A percentile compares a stretch with the other conserved stretches of the same genome.
phyloP scores from a whole-genome alignment of 2,888 invertebrate species.

The Hyposoter didymator region DNA sequence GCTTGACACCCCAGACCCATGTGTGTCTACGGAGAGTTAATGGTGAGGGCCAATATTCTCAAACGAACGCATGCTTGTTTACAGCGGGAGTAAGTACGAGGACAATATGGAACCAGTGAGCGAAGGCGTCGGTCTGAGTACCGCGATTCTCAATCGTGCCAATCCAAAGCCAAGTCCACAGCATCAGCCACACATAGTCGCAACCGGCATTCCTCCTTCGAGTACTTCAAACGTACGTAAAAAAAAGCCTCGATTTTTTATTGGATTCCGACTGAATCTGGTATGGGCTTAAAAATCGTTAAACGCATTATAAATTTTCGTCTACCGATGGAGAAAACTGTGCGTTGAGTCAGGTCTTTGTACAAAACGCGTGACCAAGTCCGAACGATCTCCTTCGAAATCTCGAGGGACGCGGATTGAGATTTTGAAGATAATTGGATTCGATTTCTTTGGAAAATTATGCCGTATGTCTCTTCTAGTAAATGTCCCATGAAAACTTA shows the following conservation, averaged over 20 bases:
- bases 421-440: background rate
- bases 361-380: background rate
- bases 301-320: background rate
- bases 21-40: too few relatives aligned
- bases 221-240: slow-evolving; percentile 75
- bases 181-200: slow-evolving; percentile 57
- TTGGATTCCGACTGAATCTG: background rate
- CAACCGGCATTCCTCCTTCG: slow-evolving; percentile 46
- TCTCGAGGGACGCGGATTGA: background rate
- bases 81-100: slow-evolving; percentile 87
- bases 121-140: slow-evolving; percentile 81
- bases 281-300: background rate
- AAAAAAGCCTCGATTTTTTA: background rate
- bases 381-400: background rate
- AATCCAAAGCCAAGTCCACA: slow-evolving; percentile 74
- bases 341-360: background rate
- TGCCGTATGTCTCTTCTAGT: background rate
- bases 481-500: background rate
- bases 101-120: slow-evolving; percentile 86
- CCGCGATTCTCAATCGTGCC: slow-evolving; percentile 79
- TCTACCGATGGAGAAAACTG: background rate
- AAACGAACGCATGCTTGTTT: slow-evolving; percentile 48
- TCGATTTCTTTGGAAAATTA: background rate
- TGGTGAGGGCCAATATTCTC: background rate
- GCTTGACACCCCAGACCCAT: too few relatives aligned